Percentiles rank a stretch among this genome's conserved stretches.
Conservation (phyloP, 2,113 vertebrate species). For the Galbula dea region DNA sequence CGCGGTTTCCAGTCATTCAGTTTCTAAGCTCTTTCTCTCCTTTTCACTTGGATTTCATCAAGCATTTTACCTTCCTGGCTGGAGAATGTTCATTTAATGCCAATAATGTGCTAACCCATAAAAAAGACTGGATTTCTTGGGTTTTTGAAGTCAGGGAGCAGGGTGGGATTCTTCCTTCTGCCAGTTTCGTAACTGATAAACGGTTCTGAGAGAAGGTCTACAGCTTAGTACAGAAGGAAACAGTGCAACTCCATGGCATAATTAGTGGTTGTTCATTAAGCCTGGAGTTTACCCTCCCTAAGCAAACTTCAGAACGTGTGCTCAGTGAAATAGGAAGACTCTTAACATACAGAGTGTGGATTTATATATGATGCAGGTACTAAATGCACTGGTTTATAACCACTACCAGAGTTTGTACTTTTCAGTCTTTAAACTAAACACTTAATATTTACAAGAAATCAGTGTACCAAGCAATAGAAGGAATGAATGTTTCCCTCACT, state of each 20-base stretch:
- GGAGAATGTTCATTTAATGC: background rate
- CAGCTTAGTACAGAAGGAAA: background rate
- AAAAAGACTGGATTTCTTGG: background rate
- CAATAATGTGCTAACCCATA: background rate
- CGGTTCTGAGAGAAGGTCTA: background rate
- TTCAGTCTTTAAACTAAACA: background rate
- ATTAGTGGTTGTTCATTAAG: background rate
- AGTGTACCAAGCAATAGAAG: background rate
- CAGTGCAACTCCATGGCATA: background rate
- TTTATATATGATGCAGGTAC: background rate
- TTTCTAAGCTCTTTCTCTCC: background rate
- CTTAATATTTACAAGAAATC: background rate
- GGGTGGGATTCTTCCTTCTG: background rate
- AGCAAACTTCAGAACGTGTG: background rate
- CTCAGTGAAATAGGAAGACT: background rate
- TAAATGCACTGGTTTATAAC: background rate
- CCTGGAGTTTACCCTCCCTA: background rate
- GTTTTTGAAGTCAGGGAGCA: background rate
- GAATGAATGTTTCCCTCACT: background rate
- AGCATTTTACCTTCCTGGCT: background rate
- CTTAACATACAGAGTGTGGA: background rate
- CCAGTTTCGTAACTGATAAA: background rate
- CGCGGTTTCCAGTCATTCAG: background rate
- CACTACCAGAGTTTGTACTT: background rate
- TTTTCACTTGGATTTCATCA: background rate